A percentile compares a stretch with the other conserved stretches of the same genome.
Evolutionary conservation across 2,888 invertebrate genomes (phyloP).

Genomic region (Microplitis manilae): DNA sequence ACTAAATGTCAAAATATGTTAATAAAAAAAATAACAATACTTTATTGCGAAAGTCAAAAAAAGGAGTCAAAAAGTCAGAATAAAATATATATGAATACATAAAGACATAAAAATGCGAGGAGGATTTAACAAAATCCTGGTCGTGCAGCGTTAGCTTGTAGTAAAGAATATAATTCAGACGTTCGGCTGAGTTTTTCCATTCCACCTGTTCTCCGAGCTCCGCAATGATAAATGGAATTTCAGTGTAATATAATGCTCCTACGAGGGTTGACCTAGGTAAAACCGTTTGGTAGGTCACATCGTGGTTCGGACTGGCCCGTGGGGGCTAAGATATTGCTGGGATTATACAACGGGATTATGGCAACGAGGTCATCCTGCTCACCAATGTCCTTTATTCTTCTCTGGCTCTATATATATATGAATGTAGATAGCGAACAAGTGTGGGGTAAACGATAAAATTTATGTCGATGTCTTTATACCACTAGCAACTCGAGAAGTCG

Average conservation of each 20-base stretch:
- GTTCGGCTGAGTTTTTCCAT: slow-evolving; percentile 43
- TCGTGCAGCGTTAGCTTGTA: slow-evolving; percentile 2
- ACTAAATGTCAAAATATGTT: not conserved
- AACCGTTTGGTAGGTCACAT: slow-evolving; percentile 57
- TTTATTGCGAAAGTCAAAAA: not conserved
- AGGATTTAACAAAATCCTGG: not conserved
- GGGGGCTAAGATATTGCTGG: slow-evolving; percentile 59
- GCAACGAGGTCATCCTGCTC: slow-evolving; percentile 57
- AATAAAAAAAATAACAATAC: not conserved
- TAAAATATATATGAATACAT: not conserved
- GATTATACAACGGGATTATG: slow-evolving; percentile 64
- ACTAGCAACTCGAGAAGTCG: slow-evolving; percentile 33
- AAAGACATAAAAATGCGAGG: slow-evolving; percentile 19
- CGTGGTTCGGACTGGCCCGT: slow-evolving; percentile 44
- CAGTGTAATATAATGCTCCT: slow-evolving; percentile 59
- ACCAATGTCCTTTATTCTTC: slow-evolving; percentile 39
- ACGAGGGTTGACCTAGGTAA: slow-evolving; percentile 49
- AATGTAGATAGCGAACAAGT: slow-evolving; percentile 4
- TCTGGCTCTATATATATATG: not conserved
- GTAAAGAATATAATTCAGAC: slow-evolving; percentile 37
- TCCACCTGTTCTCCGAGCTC: slow-evolving; percentile 49
- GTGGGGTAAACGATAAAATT: slow-evolving; percentile 49
- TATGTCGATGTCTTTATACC: slow-evolving; percentile 55
- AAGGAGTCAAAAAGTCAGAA: not conserved
- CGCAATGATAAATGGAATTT: slow-evolving; percentile 59